These are phyloP conservation scores for Huso huso DNA, from an alignment of 2,797 vertebrate genomes.

Conservation along the genomic window DNA sequence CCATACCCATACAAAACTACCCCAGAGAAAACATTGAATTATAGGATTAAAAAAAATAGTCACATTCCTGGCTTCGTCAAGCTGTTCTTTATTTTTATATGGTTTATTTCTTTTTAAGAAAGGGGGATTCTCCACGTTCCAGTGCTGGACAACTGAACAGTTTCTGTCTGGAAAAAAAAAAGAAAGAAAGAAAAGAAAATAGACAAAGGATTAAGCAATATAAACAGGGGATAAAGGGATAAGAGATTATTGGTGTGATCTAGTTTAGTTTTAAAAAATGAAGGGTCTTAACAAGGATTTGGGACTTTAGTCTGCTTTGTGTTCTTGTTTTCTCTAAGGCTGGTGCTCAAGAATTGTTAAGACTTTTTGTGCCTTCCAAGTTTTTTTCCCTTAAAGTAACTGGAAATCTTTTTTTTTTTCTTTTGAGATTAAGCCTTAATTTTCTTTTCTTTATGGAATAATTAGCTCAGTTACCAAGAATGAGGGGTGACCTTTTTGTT, in stretches of 20 bases:
- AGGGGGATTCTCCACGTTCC: slow-evolving; percentile 60
- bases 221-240: slow-evolving; percentile 59
- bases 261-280: slow-evolving; percentile 66
- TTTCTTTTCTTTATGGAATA: no score
- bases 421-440: background rate
- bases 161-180: slow-evolving; percentile 55
- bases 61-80: slow-evolving; percentile 58
- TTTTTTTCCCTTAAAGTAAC: slow-evolving; percentile 4
- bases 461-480: no score
- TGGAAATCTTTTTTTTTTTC: slow-evolving; percentile 1
- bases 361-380: slow-evolving; percentile 23
- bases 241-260: slow-evolving; percentile 66
- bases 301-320: slow-evolving; percentile 61
- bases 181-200: slow-evolving; percentile 53
- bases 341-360: slow-evolving; percentile 45
- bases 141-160: slow-evolving; percentile 62
- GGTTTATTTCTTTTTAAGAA: slow-evolving; percentile 55
- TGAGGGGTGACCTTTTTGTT: no score
- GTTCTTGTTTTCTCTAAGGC: slow-evolving; percentile 49
- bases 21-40: slow-evolving; percentile 64
- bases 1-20: slow-evolving; percentile 54
- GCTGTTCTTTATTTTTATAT: slow-evolving; percentile 51
- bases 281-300: slow-evolving; percentile 68
- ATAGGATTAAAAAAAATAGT: slow-evolving; percentile 55
- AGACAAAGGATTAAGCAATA: slow-evolving; percentile 61